Conservation (phyloP, 1,140 invertebrate species). For the Drosophila virilis region DNA sequence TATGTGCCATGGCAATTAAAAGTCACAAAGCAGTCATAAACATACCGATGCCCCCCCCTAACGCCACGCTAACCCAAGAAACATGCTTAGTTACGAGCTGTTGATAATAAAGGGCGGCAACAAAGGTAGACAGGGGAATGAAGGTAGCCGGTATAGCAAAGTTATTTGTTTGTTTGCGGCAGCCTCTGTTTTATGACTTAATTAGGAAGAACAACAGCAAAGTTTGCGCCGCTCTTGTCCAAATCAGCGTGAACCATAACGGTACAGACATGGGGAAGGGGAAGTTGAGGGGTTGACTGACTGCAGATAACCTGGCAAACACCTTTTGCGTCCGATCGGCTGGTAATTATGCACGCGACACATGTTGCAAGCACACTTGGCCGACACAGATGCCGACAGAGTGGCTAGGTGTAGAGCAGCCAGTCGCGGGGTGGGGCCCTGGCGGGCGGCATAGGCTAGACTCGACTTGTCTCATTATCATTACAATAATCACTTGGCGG, state of each 20-base stretch:
- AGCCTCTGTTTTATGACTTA: slow-evolving; percentile 75
- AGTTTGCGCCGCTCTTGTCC: slow-evolving; percentile 33
- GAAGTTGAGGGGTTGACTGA: not conserved
- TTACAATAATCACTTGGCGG: slow-evolving; percentile 75
- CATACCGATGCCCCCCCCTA: slow-evolving; percentile 37
- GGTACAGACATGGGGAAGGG: slow-evolving; percentile 11
- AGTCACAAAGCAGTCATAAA: slow-evolving; percentile 79
- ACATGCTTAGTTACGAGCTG: slow-evolving; percentile 71
- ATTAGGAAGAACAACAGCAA: slow-evolving; percentile 59
- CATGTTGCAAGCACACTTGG: slow-evolving; percentile 64
- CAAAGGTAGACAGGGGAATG: not conserved
- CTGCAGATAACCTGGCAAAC: slow-evolving; percentile 33
- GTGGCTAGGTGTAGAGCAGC: not conserved
- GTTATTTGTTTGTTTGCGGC: slow-evolving; percentile 56
- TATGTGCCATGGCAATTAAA: slow-evolving; percentile 70
- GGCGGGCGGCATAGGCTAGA: slow-evolving; percentile 48
- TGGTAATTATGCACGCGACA: slow-evolving; percentile 77
- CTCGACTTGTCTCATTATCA: slow-evolving; percentile 71
- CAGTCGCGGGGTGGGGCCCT: not conserved
- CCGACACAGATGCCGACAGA: slow-evolving; percentile 25
- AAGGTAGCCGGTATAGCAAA: slow-evolving; percentile 7
- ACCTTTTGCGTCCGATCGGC: slow-evolving; percentile 42
- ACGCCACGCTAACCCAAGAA: slow-evolving; percentile 23
- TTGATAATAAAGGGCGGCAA: slow-evolving; percentile 58
- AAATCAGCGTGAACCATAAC: slow-evolving; percentile 75